Percentiles rank a stretch among this genome's conserved stretches.
Evolutionary conservation across 30 jellyfish, hydroid and myxozoan genomes (phyloP).

Genomic region (Hydra vulgaris): DNA sequence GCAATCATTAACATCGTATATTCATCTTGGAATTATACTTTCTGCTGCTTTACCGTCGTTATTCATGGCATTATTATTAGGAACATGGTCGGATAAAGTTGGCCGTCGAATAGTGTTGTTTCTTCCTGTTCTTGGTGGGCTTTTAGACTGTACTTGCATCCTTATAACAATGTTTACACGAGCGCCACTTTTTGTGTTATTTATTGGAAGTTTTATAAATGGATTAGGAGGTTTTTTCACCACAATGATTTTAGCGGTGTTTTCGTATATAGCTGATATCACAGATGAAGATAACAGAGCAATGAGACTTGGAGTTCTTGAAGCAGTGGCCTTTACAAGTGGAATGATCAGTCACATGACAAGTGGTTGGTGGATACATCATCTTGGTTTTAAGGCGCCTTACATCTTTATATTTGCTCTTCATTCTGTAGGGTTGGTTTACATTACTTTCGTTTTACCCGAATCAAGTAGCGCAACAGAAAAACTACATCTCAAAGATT

Average conservation of each 20-base stretch:
- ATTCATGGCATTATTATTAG: conserved; percentile 82
- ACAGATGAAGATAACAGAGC: conserved; percentile 87
- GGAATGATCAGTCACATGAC: conserved; percentile 95
- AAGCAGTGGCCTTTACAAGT: conserved; percentile 86
- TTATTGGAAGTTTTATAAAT: conserved; percentile 73
- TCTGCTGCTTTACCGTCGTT: conserved; percentile 89
- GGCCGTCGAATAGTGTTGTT: conserved; percentile 74
- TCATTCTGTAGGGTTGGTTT: conserved; percentile 42
- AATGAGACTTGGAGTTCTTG: conserved; percentile 66
- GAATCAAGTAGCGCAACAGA: conserved; percentile 50
- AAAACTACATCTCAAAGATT: conserved; percentile 23
- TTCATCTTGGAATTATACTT: conserved; percentile 74
- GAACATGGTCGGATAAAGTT: conserved; percentile 95
- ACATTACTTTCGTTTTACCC: conserved; percentile 40
- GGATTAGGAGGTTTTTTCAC: conserved; percentile 93
- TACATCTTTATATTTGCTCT: conserved; percentile 63
- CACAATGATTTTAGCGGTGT: conserved; percentile 89
- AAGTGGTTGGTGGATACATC: conserved; percentile 98
- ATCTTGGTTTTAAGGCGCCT: conserved; percentile 92
- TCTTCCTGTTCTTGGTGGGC: conserved; percentile 86
- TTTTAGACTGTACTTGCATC: conserved; percentile 54
- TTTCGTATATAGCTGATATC: conserved; percentile 82
- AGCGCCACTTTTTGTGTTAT: conserved; percentile 63
- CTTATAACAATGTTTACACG: conserved; percentile 53
- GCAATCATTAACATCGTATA: conserved; percentile 78